Evolutionary conservation across 2,888 invertebrate species (phyloP), one percentile per base, ranked within the genome.

Genomic region (Aphelenchoides bicaudatus): DNA sequence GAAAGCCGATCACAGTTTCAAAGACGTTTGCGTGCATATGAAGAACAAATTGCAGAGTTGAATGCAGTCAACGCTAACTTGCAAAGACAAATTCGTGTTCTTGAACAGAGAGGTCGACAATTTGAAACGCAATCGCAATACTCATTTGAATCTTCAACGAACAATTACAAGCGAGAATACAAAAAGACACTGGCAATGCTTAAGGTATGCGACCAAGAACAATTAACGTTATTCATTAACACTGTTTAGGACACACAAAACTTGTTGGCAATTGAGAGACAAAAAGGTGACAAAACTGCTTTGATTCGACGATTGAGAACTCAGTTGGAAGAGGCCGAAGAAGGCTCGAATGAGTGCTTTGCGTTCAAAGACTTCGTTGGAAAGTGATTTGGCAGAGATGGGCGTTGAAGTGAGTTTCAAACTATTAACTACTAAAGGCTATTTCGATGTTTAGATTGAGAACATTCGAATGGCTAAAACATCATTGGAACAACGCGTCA

Each of bases 21-120:
- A 39, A 43, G 67, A 13, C 53, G 61, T n/a, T 46, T 59, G 13
- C 63, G 71, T 8, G 63, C 69, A 1, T 60, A 65, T 48, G 72
- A 72, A 50, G 73, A 72, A 23, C 66, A 72, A 47, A 51, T 73
- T 65, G 92, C 93, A 80, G 89, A 88, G 69, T 92, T 93, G 80
- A 91, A 92, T 80, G 88, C 91, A 62, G 91, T 92, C 80, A 85
- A 92, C 37, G 90, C 91, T 34, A 81, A 87, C 60, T 82, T 92
- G 47, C 81, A 91, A 34, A 85, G 91, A 10, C 91, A 93, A 78
- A 89, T 91, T 61, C 90, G 92, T 79, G 91, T 92, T 75, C 81
- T 93, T 59, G 94, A 64, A 29, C 23, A 46, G 6, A 23, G 60
- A 16, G 30, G 48, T 21, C 67, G 67, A 10, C 66, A 68, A 38